Evolutionary conservation across 2,888 invertebrate genomes (phyloP).

Genomic region (Epistrophella euchroma): DNA sequence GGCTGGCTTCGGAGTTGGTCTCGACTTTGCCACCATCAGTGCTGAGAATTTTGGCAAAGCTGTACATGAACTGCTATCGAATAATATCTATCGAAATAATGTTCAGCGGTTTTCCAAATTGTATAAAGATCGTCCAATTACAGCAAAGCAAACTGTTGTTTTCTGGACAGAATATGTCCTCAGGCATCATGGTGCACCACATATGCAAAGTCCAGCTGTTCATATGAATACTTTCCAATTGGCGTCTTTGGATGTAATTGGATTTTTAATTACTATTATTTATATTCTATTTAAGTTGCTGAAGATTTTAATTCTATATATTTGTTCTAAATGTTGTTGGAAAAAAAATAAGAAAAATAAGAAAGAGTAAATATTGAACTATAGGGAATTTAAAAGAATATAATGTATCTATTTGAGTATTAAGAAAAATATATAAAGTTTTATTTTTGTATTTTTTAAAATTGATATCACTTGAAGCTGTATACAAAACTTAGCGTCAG

Average conservation of each 20-base stretch:
- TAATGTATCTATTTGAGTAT: too few relatives aligned
- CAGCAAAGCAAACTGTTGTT: conserved; percentile 84
- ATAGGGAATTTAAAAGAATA: too few relatives aligned
- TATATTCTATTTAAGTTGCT: conserved; percentile 47
- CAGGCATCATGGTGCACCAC: conserved; percentile 85
- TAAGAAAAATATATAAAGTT: too few relatives aligned
- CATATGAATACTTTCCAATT: conserved; percentile 83
- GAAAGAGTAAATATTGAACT: not conserved
- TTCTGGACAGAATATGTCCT: conserved; percentile 86
- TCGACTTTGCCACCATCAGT: conserved; percentile 74
- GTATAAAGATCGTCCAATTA: conserved; percentile 85
- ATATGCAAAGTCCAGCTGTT: conserved; percentile 84
- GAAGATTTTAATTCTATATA: conserved; percentile 25
- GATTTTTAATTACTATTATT: conserved; percentile 71
- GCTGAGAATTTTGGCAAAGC: conserved; percentile 74
- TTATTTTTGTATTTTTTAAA: too few relatives aligned
- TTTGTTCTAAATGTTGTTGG: conserved; percentile 43
- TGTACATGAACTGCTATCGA: conserved; percentile 78
- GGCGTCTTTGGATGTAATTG: conserved; percentile 84
- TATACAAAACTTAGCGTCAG: too few relatives aligned
- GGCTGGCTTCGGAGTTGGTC: conserved; percentile 84
- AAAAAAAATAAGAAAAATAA: conserved; percentile 49
- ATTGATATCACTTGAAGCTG: too few relatives aligned
- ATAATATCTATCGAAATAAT: conserved; percentile 77
- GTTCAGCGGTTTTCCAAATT: conserved; percentile 83